These are phyloP conservation scores for Listrodromus nycthemerus DNA, from an alignment of 2,888 invertebrate genomes.

Conservation along the genomic window DNA sequence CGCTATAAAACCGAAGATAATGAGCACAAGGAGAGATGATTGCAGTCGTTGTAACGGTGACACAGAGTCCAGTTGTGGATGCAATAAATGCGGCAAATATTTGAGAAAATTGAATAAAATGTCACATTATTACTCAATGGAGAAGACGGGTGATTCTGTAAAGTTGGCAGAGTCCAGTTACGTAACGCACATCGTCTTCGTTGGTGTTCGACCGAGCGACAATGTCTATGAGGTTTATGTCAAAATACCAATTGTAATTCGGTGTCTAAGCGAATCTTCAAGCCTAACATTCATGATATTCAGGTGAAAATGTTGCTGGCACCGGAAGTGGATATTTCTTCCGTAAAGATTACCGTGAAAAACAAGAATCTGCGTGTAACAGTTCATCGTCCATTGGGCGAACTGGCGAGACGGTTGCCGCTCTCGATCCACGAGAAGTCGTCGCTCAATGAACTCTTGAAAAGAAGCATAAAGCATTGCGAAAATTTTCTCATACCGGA, in stretches of 20 bases:
- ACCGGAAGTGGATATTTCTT: slow-evolving; percentile 73
- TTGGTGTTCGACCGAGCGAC: slow-evolving; percentile 70
- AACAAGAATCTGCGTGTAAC: slow-evolving; percentile 73
- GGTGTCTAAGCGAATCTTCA: background rate
- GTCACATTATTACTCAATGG: slow-evolving; percentile 21
- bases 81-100: slow-evolving; percentile 56
- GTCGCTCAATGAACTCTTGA: slow-evolving; percentile 63
- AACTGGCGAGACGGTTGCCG: slow-evolving; percentile 63
- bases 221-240: slow-evolving; percentile 72
- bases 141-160: slow-evolving; percentile 33
- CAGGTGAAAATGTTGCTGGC: slow-evolving; percentile 73
- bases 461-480: slow-evolving; percentile 67
- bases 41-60: slow-evolving; percentile 49
- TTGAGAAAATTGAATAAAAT: slow-evolving; percentile 30
- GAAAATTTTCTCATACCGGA: slow-evolving; percentile 75
- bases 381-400: slow-evolving; percentile 67
- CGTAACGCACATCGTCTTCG: slow-evolving; percentile 72
- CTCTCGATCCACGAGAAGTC: slow-evolving; percentile 66
- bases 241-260: background rate
- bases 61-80: slow-evolving; percentile 33
- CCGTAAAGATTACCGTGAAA: slow-evolving; percentile 76
- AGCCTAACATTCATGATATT: background rate
- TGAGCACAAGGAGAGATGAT: slow-evolving; percentile 36
- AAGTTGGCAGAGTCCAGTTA: slow-evolving; percentile 65
- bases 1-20: background rate